Evolutionary conservation across 1,140 invertebrate genomes (phyloP).

Genomic region (Drosophila ercepeae): DNA sequence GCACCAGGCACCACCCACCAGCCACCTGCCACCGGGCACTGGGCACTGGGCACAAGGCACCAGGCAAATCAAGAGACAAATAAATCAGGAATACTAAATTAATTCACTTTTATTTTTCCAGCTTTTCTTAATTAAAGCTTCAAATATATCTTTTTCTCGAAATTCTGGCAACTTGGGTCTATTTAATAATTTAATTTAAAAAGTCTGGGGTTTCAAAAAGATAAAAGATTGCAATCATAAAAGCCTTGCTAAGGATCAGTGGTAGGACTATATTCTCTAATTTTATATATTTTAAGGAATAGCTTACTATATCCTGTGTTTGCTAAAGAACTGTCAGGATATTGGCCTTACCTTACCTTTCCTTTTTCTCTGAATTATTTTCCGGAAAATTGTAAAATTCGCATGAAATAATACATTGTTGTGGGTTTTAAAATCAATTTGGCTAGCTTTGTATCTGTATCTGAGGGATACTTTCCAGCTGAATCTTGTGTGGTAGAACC

Average conservation of each 20-base stretch:
- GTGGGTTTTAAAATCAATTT: conserved; percentile 36
- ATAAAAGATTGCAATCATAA: too few species aligned
- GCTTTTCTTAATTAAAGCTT: conserved; percentile 68
- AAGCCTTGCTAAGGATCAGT: too few species aligned
- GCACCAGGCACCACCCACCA: not conserved
- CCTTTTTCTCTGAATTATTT: too few species aligned
- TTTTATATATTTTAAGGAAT: too few species aligned
- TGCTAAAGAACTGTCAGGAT: too few species aligned
- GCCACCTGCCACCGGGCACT: too few species aligned
- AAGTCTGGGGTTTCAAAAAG: not conserved
- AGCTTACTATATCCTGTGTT: too few species aligned
- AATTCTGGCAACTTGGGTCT: not conserved
- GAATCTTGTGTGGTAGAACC: conserved; percentile 4
- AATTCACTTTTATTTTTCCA: conserved; percentile 52
- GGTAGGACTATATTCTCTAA: too few species aligned
- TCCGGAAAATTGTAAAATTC: too few species aligned
- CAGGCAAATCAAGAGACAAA: conserved; percentile 72
- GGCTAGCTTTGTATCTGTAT: not conserved
- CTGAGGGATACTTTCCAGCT: conserved; percentile 14
- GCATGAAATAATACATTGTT: not conserved
- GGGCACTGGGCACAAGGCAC: conserved; percentile 6
- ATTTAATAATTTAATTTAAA: not conserved
- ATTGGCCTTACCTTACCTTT: too few species aligned
- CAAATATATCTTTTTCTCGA: not conserved
- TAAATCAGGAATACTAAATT: conserved; percentile 79